Percentiles rank a stretch among this genome's conserved stretches.
Conservation (phyloP, 2,888 invertebrate species). For the Syrphus vitripennis region DNA sequence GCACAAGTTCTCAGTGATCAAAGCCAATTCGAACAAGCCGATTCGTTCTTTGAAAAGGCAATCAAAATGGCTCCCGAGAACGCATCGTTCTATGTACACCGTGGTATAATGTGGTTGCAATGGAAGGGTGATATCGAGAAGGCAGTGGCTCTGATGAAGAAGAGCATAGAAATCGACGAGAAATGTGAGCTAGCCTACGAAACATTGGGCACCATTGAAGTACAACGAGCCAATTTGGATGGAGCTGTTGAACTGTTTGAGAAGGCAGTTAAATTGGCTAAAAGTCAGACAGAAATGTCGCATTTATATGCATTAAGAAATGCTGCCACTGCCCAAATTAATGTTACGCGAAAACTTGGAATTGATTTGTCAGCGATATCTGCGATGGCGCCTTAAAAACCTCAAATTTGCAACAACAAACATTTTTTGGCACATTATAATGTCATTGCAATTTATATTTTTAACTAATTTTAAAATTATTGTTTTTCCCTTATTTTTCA, state of each 20-base stretch:
- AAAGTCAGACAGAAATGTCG: conserved; percentile 93
- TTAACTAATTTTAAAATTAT: conserved; percentile 39
- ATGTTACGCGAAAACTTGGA: conserved; percentile 89
- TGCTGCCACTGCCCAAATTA: conserved; percentile 94
- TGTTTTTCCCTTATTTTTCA: neutral
- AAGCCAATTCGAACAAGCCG: conserved; percentile 91
- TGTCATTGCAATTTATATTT: conserved; percentile 14
- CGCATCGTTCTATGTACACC: conserved; percentile 93
- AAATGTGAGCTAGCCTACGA: conserved; percentile 98
- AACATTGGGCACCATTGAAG: conserved; percentile 96
- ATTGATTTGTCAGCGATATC: conserved; percentile 82
- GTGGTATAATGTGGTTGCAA: conserved; percentile 91
- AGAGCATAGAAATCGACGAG: conserved; percentile 93
- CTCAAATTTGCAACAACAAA: neutral
- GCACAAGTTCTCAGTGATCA: conserved; percentile 95
- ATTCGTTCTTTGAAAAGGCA: conserved; percentile 90
- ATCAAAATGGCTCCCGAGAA: conserved; percentile 91
- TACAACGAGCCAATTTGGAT: conserved; percentile 91
- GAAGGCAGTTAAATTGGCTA: conserved; percentile 92
- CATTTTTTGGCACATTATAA: conserved; percentile 1
- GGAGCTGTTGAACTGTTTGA: conserved; percentile 93
- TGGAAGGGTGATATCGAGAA: conserved; percentile 92
- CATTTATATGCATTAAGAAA: conserved; percentile 94
- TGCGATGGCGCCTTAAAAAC: conserved; percentile 73
- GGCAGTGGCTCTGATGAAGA: conserved; percentile 89